These are phyloP conservation scores for Allacma fusca DNA, from an alignment of 2,888 invertebrate species.

Conservation along the genomic window DNA sequence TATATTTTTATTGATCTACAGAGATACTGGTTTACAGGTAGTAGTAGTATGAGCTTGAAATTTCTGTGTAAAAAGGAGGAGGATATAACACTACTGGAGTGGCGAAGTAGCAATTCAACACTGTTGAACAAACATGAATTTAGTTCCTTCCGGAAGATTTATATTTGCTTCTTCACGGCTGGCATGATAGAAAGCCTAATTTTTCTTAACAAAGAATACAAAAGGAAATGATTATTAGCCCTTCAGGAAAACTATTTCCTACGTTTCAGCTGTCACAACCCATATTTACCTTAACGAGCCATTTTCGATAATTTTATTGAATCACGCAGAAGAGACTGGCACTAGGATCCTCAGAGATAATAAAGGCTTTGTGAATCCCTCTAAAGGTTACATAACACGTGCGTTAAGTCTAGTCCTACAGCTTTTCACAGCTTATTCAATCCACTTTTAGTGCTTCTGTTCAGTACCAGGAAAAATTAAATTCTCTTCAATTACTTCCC, in stretches of 20 bases:
- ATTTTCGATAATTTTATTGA: conserved; percentile 18
- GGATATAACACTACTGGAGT: too few species aligned
- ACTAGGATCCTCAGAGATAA: not conserved
- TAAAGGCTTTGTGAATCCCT: not conserved
- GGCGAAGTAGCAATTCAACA: too few species aligned
- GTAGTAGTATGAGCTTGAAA: too few species aligned
- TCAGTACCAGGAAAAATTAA: not conserved
- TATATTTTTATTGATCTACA: too few species aligned
- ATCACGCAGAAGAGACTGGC: conserved; percentile 11
- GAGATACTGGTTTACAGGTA: too few species aligned
- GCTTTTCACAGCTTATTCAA: conserved; percentile 14
- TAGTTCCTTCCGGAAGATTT: too few species aligned
- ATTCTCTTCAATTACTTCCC: conserved; percentile 10
- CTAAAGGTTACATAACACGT: not conserved
- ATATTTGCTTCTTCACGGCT: too few species aligned
- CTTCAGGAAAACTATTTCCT: not conserved
- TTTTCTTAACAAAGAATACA: conserved; percentile 12
- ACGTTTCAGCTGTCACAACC: conserved; percentile 10
- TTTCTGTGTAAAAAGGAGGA: too few species aligned
- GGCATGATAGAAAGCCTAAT: not conserved
- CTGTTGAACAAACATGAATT: too few species aligned
- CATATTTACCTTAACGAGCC: conserved; percentile 1
- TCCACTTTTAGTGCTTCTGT: conserved; percentile 14
- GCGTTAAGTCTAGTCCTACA: not conserved
- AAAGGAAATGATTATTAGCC: conserved; percentile 14